phyloP scores from a whole-genome alignment of 2,113 vertebrate genomes.

The Seriola quinqueradiata region DNA sequence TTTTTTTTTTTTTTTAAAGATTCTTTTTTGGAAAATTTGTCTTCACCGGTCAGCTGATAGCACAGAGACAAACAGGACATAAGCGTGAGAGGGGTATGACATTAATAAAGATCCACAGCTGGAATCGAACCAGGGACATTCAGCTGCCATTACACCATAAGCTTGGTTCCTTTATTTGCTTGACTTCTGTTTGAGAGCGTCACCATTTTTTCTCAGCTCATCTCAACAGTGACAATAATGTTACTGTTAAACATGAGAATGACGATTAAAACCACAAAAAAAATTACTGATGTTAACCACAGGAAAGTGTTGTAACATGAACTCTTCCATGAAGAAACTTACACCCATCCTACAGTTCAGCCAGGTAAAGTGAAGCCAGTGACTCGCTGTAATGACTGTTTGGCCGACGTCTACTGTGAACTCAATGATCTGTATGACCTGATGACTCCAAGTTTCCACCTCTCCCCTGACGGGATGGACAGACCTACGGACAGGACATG shows the following conservation, averaged over 20 bases:
- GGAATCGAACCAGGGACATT: no score
- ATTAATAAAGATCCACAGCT: no score
- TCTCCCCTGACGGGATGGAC: slow-evolving; percentile 23
- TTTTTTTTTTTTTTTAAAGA: no score
- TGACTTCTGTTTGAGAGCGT: not conserved
- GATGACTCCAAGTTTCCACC: slow-evolving; percentile 49
- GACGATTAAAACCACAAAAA: no score
- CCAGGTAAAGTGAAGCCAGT: not conserved
- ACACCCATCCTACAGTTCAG: not conserved
- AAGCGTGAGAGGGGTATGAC: no score
- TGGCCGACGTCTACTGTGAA: not conserved
- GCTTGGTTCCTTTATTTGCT: not conserved
- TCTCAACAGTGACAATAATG: not conserved
- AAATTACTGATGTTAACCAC: not conserved
- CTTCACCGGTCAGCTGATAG: no score
- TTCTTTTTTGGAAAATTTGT: no score
- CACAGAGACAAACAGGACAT: no score
- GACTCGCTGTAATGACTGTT: not conserved
- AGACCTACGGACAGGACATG: slow-evolving; percentile 15
- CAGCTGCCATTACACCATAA: no score
- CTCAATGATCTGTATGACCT: slow-evolving; percentile 22
- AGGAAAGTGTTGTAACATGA: not conserved
- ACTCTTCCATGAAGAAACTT: not conserved
- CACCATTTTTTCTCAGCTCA: not conserved
- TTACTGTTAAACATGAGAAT: no score